A percentile compares a stretch with the other conserved stretches of the same genome.
phyloP scores from a whole-genome alignment of 2,113 vertebrate genomes.

The Gymnarchus niloticus region DNA sequence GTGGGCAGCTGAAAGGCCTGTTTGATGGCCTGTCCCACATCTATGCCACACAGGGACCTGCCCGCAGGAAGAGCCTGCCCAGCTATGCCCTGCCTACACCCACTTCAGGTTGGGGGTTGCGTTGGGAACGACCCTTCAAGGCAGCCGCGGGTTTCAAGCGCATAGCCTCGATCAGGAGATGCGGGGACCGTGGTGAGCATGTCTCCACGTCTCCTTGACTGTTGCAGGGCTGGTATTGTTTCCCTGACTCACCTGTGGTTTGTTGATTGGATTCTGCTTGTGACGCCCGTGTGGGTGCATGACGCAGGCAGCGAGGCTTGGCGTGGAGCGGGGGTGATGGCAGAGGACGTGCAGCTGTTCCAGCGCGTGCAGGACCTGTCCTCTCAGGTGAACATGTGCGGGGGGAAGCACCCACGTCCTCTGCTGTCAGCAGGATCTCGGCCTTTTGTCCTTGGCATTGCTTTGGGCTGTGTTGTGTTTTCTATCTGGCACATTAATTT shows the following conservation, averaged over 20 bases:
- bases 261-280: too few species aligned
- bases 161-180: constrained; percentile 87
- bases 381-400: constrained; percentile 71
- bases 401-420: too few species aligned
- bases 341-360: constrained; percentile 87
- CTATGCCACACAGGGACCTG: constrained; percentile 83
- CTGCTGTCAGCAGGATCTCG: not conserved
- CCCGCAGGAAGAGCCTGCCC: constrained; percentile 80
- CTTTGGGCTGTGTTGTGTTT: not conserved
- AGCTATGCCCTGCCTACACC: constrained; percentile 74
- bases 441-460: not conserved
- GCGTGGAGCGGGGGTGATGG: constrained; percentile 73
- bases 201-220: constrained; percentile 68
- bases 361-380: constrained; percentile 78
- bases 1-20: constrained; percentile 88
- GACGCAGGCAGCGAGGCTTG: constrained; percentile 75
- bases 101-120: constrained; percentile 73
- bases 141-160: constrained; percentile 81
- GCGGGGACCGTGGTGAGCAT: constrained; percentile 97
- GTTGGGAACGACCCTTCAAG: constrained; percentile 84
- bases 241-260: constrained; percentile 61
- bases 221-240: constrained; percentile 66
- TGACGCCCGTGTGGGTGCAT: too few species aligned
- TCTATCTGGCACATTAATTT: not conserved
- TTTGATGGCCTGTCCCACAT: constrained; percentile 96